Conservation (phyloP, 2,113 vertebrate species). For the Phycodurus eques region DNA sequence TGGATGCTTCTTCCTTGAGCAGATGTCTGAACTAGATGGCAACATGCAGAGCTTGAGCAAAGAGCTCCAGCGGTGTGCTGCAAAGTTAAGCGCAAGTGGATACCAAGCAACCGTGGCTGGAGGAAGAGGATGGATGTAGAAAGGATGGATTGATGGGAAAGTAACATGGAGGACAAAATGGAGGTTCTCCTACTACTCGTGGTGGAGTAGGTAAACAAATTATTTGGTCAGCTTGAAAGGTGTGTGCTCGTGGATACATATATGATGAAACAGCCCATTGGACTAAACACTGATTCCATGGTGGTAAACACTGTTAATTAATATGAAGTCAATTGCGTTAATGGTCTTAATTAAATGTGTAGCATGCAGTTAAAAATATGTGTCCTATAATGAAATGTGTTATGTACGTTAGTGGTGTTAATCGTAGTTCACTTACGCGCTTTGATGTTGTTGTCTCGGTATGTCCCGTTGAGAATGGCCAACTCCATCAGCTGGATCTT, state of each 20-base stretch:
- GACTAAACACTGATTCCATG: slow-evolving; percentile 15
- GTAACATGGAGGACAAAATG: slow-evolving; percentile 22
- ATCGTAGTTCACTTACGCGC: slow-evolving; percentile 67
- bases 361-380: slow-evolving; percentile 15
- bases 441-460: slow-evolving; percentile 82
- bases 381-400: slow-evolving; percentile 17
- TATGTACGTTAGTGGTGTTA: neutral
- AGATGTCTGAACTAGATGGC: slow-evolving; percentile 32
- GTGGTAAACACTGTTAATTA: slow-evolving; percentile 22
- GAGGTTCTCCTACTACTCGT: slow-evolving; percentile 44
- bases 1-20: neutral
- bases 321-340: slow-evolving; percentile 14
- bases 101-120: slow-evolving; percentile 35
- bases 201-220: slow-evolving; percentile 30
- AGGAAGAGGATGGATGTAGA: slow-evolving; percentile 6
- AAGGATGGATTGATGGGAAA: neutral
- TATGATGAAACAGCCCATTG: slow-evolving; percentile 16
- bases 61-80: slow-evolving; percentile 41
- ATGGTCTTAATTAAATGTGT: neutral
- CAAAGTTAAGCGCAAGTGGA: slow-evolving; percentile 42
- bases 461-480: slow-evolving; percentile 82
- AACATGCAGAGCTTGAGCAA: slow-evolving; percentile 56
- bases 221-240: slow-evolving; percentile 33
- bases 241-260: slow-evolving; percentile 25
- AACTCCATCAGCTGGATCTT: slow-evolving; percentile 85